A percentile compares a stretch with the other conserved stretches of the same genome.
phyloP scores from a whole-genome alignment of 2,888 invertebrate species.

The Alviniconcha strummeri region DNA sequence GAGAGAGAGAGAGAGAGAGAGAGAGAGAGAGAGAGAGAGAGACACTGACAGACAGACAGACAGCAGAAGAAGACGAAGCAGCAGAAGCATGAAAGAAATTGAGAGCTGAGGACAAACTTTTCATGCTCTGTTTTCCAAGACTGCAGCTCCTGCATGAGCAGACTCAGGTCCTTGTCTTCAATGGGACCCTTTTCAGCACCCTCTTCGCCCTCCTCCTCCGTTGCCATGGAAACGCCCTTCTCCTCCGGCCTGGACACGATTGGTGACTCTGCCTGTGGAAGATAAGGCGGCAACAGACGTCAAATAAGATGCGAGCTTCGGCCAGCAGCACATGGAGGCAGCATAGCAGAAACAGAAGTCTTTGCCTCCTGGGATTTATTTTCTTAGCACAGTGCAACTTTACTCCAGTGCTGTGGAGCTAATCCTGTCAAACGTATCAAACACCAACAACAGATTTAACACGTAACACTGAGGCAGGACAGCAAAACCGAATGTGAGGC shows the following conservation, averaged over 20 bases:
- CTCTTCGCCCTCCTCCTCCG: constrained; percentile 18
- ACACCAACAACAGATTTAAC: too few species aligned
- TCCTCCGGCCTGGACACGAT: not conserved
- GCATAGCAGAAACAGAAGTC: too few species aligned
- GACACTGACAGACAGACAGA: not conserved
- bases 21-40: not conserved
- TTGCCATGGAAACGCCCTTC: not conserved
- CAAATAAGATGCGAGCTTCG: too few species aligned
- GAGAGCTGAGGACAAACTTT: constrained; percentile 53
- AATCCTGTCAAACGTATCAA: too few species aligned
- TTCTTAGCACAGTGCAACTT: too few species aligned
- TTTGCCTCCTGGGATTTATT: too few species aligned
- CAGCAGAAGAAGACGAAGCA: not conserved
- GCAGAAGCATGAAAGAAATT: too few species aligned
- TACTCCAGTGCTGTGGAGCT: too few species aligned
- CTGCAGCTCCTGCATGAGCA: constrained; percentile 60
- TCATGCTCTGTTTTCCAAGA: constrained; percentile 68
- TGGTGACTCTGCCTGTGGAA: not conserved
- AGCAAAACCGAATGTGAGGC: too few species aligned
- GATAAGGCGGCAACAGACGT: too few species aligned
- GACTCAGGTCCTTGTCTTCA: constrained; percentile 22
- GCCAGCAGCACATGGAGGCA: too few species aligned
- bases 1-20: not conserved
- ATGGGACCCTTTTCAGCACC: not conserved
- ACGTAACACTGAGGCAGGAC: too few species aligned